Base-by-base conservation (phyloP, 2,888 invertebrate species). In the Liposcelis brunnea region DNA sequence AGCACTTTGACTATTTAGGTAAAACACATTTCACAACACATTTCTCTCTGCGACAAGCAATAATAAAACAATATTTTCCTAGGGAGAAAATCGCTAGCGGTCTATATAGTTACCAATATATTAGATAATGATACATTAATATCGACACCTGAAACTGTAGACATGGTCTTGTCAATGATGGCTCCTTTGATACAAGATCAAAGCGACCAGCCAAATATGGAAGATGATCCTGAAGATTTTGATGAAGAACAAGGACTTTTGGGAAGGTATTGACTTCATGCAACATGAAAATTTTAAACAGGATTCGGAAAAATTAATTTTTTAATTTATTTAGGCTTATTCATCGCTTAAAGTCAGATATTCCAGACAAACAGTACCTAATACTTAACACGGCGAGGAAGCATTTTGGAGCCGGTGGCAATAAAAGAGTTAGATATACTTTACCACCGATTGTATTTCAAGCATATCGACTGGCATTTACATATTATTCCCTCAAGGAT, bases 391-490 rank as follows among this genome's bases (percentile, higher is more conserved):
- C 81, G 2, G 84, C 93, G 0, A 71, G 91, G 48, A 91, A 91
- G 60, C 83, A 85, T 54, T 74, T 99, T 52, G 85, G 85, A 36
- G 73, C 74, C n/a, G 97, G 97, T 15, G 95, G 95, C 0, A 79
- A 84, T 8, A 71, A 78, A 47, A 71, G 97, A 49, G 83, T 97
- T 43, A 81, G 81, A 52, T 86, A 84, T 63, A 89, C 91, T 0
- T 71, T 98, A 54, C 97, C 98, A 15, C 90, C 97, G 0, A 71
- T 98, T 31, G 76, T 97, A 44, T 95, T 97, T 66, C 84, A 90
- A 61, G 90, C 94, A 0, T 95, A 86, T 61, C 75, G 82, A 44
- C 68, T 97, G 38, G 87, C 93, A 1, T 82, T 80, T 60, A 76
- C 78, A 45, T 95, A 91, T 58, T 79, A 79, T 59, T 71, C 74